These are phyloP conservation scores for Meloidogyne chitwoodi DNA, from an alignment of 1,140 invertebrate species.

Conservation along the genomic window DNA sequence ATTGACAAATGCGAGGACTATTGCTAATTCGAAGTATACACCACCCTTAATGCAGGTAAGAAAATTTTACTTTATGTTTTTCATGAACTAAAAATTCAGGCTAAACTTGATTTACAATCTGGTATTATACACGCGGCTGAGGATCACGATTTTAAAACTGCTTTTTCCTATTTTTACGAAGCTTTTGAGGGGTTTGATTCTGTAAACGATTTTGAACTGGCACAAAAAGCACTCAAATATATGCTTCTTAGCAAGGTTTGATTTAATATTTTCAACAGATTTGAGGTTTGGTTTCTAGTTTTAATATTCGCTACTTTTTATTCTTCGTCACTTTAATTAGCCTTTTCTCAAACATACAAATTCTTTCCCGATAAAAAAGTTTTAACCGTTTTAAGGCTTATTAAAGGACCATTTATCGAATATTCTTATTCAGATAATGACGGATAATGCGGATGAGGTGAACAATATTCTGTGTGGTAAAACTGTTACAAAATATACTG, in stretches of 20 bases:
- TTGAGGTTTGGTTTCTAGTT: too few species aligned
- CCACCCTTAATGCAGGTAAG: conserved; percentile 77
- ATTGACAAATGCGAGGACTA: conserved; percentile 83
- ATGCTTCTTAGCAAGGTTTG: conserved; percentile 99
- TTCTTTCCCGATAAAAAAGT: too few species aligned
- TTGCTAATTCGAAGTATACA: conserved; percentile 98
- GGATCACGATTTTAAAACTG: conserved; percentile 98
- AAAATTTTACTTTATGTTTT: neutral
- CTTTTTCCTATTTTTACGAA: conserved; percentile 99
- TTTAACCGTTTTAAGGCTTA: too few species aligned
- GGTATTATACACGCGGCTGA: conserved; percentile 96
- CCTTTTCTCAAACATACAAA: too few species aligned
- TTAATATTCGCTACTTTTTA: neutral
- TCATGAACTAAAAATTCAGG: conserved; percentile 26
- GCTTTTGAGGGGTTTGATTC: conserved; percentile 99
- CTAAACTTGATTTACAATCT: conserved; percentile 85
- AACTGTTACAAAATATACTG: conserved; percentile 89
- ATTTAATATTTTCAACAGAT: conserved; percentile 72
- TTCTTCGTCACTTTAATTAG: neutral
- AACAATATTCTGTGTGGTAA: conserved; percentile 90
- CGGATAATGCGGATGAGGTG: conserved; percentile 81
- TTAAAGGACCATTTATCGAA: too few species aligned
- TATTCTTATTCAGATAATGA: conserved; percentile 58
- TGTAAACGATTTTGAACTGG: conserved; percentile 74
- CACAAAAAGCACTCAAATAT: conserved; percentile 89